Base-by-base conservation (phyloP, 2,888 invertebrate genomes). In the Thera obeliscata region DNA sequence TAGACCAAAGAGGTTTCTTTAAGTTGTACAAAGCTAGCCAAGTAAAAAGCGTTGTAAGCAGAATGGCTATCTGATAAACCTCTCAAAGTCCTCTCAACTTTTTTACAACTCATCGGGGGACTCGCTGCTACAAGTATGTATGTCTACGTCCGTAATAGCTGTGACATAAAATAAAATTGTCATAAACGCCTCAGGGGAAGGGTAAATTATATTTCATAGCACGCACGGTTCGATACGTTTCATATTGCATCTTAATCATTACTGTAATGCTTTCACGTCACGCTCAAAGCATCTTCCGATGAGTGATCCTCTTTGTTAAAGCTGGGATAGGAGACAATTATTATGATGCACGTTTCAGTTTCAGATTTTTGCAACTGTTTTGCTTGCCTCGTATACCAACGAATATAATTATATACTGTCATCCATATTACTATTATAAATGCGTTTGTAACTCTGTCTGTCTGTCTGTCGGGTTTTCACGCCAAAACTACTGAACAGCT, bases 31-130 rank as follows among this genome's bases (percentile, higher is more conserved):
- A 76, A 83, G 78, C 80, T 78, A 70, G 75, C 75, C 68, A 79
- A 85, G 84, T 85, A 84, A 83, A 83, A 86, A 87, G 80, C 82
- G 81, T 77, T 87, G 82, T 84, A 81, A 83, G 79, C 77, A 77
- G 77, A 77, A 75, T 79, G 77, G 78, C 81, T 85, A 85, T 82
- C 83, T 82, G 84, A 87, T 86, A 87, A 87, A 84, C 84, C 85
- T 85, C 82, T 87, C 80, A 81, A 78, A 84, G 86, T 78, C 12
- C 54, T 50, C 56, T 43, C 48, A 64, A 59, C 48, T 65, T 88
- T 85, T 81, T 87, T 82, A 82, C 75, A 78, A 81, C 78, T 81
- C 83, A 79, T 83, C 70, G 75, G 81, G 79, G 82, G 80, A 72
- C 66, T 78, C 72, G 74, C 73, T 75, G 74, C 74, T 75, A 73